phyloP scores from a whole-genome alignment of 2,113 vertebrate species.

The Butorides virescens region DNA sequence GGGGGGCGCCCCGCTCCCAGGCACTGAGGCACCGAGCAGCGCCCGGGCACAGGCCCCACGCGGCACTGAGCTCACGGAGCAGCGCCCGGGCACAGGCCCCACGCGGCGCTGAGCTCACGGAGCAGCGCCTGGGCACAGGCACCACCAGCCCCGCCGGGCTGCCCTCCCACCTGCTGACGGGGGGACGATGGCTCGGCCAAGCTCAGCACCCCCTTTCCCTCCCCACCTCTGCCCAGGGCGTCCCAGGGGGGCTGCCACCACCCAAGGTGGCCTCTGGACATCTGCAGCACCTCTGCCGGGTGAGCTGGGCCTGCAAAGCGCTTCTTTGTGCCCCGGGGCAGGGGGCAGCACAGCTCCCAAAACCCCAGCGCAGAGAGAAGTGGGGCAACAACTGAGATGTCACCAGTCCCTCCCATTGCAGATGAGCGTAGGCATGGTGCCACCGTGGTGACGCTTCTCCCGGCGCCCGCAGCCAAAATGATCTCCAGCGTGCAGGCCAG shows the following conservation, averaged over 20 bases:
- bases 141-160: neutral
- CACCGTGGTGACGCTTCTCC: neutral
- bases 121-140: neutral
- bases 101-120: neutral
- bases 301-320: neutral
- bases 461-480: neutral
- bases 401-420: neutral
- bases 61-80: no score
- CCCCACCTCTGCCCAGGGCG: neutral
- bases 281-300: neutral
- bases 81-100: no score
- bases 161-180: neutral
- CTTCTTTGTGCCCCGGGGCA: neutral
- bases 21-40: neutral
- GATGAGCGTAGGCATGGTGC: fast-evolving
- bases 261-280: neutral
- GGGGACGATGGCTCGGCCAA: fast-evolving
- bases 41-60: no score
- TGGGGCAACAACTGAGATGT: neutral
- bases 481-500: neutral
- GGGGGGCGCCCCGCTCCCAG: neutral
- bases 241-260: neutral
- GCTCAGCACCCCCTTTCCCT: neutral
- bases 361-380: neutral
- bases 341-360: neutral